phyloP scores from a whole-genome alignment of 1,140 invertebrate genomes.

The Lasioglossum baleicum region DNA sequence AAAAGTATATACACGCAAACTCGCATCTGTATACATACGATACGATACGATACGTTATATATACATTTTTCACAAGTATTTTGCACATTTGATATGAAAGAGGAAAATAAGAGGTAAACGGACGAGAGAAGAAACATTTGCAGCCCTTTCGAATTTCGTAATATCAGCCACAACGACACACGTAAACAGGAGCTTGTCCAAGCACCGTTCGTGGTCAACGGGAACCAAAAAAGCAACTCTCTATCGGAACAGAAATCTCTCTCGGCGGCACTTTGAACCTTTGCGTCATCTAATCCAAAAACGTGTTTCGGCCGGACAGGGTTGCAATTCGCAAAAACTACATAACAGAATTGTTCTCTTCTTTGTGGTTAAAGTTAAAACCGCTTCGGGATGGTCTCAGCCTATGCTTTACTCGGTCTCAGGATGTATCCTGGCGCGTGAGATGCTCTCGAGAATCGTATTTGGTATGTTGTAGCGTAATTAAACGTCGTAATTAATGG shows the following conservation, averaged over 20 bases:
- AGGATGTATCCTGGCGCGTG: slow-evolving; percentile 70
- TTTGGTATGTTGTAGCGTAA: slow-evolving; percentile 63
- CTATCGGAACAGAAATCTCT: too few species aligned
- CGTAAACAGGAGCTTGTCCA: slow-evolving; percentile 54
- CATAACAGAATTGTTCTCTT: slow-evolving; percentile 42
- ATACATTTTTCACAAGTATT: slow-evolving; percentile 78
- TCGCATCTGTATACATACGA: slow-evolving; percentile 58
- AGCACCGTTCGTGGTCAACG: slow-evolving; percentile 42
- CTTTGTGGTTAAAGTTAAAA: slow-evolving; percentile 52
- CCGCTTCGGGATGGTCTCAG: slow-evolving; percentile 66
- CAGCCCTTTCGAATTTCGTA: slow-evolving; percentile 65
- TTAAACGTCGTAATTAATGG: slow-evolving; percentile 71
- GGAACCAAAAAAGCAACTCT: too few species aligned
- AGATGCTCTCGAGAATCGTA: slow-evolving; percentile 65
- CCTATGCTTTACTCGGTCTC: slow-evolving; percentile 74
- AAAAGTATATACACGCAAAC: slow-evolving; percentile 59
- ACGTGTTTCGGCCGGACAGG: slow-evolving; percentile 39
- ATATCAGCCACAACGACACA: slow-evolving; percentile 55
- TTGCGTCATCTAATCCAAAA: neutral
- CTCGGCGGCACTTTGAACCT: too few species aligned
- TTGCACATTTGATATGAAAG: slow-evolving; percentile 78
- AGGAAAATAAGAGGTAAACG: slow-evolving; percentile 52
- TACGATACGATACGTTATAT: slow-evolving; percentile 57
- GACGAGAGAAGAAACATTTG: slow-evolving; percentile 54
- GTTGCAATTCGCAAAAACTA: slow-evolving; percentile 57